Evolutionary conservation across 1,140 invertebrate genomes (phyloP).

Genomic region (Megalonaias nervosa): DNA sequence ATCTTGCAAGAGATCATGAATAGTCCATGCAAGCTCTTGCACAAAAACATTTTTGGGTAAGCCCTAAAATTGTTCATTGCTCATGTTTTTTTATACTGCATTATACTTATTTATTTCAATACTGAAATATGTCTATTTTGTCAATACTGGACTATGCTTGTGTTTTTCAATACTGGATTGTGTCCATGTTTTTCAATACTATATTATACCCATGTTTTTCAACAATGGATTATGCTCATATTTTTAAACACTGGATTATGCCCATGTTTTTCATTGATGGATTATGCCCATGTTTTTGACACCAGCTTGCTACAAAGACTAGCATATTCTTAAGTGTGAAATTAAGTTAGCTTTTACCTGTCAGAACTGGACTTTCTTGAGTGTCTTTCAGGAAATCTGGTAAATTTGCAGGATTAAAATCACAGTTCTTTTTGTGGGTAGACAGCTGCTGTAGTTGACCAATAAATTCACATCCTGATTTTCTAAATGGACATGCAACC

Average conservation of each 20-base stretch:
- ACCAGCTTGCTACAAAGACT: not conserved
- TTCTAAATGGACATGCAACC: slow-evolving; percentile 56
- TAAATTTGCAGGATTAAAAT: slow-evolving; percentile 55
- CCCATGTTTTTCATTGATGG: not conserved
- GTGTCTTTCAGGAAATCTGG: slow-evolving; percentile 52
- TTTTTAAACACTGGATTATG: not conserved
- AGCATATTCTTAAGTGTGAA: not conserved
- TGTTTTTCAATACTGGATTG: too few species aligned
- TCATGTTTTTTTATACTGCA: too few species aligned
- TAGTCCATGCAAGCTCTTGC: too few species aligned
- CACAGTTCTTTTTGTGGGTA: slow-evolving; percentile 51
- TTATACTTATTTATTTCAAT: too few species aligned
- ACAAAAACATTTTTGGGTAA: too few species aligned
- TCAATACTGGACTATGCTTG: not conserved
- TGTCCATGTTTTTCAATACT: too few species aligned
- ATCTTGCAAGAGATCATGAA: too few species aligned
- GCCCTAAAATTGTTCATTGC: too few species aligned
- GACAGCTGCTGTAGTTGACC: slow-evolving; percentile 44
- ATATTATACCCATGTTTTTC: not conserved
- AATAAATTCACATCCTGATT: slow-evolving; percentile 50
- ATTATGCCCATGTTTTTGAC: not conserved
- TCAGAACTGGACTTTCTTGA: too few species aligned
- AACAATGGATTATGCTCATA: not conserved
- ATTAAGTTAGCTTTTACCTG: too few species aligned
- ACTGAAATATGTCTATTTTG: too few species aligned